These are phyloP conservation scores for Pachyuromys duprasi DNA, from an alignment of 2,797 vertebrate species.

Conservation along the genomic window DNA sequence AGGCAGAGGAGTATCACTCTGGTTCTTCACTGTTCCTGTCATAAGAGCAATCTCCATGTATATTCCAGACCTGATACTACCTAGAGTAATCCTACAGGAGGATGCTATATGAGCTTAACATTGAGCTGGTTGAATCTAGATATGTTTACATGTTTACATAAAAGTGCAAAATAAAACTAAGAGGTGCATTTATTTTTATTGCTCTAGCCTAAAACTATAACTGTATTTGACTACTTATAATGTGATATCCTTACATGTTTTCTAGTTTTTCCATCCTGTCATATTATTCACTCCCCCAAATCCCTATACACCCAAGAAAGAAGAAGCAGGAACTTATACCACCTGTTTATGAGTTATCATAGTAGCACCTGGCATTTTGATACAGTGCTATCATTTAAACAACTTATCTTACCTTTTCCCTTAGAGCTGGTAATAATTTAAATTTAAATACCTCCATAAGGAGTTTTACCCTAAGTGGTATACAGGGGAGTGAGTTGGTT, in stretches of 20 bases:
- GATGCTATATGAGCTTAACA: not conserved
- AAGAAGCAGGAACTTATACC: slow-evolving; percentile 55
- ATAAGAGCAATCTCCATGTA: not conserved
- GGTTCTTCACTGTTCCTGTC: not conserved
- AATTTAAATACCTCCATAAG: slow-evolving; percentile 12
- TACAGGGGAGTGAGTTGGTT: slow-evolving; percentile 52
- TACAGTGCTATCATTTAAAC: slow-evolving; percentile 31
- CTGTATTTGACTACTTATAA: slow-evolving; percentile 62
- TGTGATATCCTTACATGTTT: slow-evolving; percentile 62
- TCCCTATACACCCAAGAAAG: slow-evolving; percentile 67
- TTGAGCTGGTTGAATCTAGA: not conserved
- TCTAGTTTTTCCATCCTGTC: slow-evolving; percentile 72
- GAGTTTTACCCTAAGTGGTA: slow-evolving; percentile 19
- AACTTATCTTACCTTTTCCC: slow-evolving; percentile 6
- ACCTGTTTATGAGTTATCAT: slow-evolving; percentile 68
- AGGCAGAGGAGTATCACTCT: not conserved
- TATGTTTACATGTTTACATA: not conserved
- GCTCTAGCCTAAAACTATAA: slow-evolving; percentile 52
- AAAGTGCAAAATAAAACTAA: slow-evolving; percentile 13
- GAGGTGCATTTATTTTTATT: slow-evolving; percentile 48
- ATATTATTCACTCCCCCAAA: slow-evolving; percentile 40
- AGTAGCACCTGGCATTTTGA: not conserved
- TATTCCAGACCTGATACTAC: not conserved
- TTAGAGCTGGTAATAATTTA: slow-evolving; percentile 50
- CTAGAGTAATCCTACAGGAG: not conserved